These are phyloP conservation scores for Sinocyclocheilus anophthalmus DNA, from an alignment of 2,113 vertebrate genomes.

Conservation along the genomic window DNA sequence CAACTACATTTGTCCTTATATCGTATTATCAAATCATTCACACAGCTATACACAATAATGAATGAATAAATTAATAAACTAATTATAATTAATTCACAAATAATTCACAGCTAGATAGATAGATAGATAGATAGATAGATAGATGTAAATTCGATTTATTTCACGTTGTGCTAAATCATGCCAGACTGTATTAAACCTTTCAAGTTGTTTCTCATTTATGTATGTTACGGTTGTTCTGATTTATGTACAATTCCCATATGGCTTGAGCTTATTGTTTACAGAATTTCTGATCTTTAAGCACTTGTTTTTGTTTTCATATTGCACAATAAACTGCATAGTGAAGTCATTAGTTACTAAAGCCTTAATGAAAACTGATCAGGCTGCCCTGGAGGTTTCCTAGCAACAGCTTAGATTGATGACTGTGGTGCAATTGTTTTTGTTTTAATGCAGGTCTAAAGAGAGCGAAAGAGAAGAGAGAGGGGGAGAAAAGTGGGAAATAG, in stretches of 20 bases:
- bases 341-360: constrained; percentile 71
- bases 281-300: constrained; percentile 6
- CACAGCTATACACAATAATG: too few relatives aligned
- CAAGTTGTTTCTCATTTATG: neutral
- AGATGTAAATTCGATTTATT: too few relatives aligned
- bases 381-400: constrained; percentile 71
- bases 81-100: too few relatives aligned
- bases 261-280: neutral
- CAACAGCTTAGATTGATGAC: constrained; percentile 66
- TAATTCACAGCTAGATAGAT: too few relatives aligned
- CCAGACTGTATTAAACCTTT: neutral
- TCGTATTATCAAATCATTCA: too few relatives aligned
- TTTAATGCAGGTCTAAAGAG: constrained; percentile 52
- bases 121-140: too few relatives aligned
- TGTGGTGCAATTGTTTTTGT: constrained; percentile 61
- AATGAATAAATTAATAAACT: too few relatives aligned
- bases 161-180: neutral
- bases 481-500: constrained; percentile 46
- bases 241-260: neutral
- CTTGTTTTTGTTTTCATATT: constrained; percentile 48
- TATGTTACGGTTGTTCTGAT: neutral
- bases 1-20: too few relatives aligned
- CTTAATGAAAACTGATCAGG: constrained; percentile 71
- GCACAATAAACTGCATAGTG: constrained; percentile 48
- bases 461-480: constrained; percentile 37